Evolutionary conservation across 2,888 invertebrate species (phyloP).

Genomic region (Tanypteryx hageni): DNA sequence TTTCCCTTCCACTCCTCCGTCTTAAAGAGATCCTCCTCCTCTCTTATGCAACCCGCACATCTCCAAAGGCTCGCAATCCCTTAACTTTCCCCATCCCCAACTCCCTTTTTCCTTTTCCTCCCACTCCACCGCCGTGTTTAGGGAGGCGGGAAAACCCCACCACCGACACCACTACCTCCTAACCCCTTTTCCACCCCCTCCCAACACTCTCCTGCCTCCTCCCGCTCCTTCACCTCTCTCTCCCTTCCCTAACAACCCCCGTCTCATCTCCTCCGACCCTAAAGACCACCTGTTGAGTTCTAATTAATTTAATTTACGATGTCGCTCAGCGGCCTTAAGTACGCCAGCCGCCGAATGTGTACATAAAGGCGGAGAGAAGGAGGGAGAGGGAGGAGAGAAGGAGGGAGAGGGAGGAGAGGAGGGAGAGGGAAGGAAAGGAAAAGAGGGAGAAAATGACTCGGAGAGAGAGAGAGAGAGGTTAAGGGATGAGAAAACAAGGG

Average conservation of each 20-base stretch:
- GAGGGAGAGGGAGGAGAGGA: neutral
- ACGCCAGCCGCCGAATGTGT: slow-evolving; percentile 15
- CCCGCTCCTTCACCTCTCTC: no score
- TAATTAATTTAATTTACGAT: slow-evolving; percentile 61
- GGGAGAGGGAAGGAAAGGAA: neutral
- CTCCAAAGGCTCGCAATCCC: neutral
- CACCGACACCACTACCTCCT: no score
- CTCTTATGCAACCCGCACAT: slow-evolving; percentile 22
- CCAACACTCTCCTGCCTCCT: no score
- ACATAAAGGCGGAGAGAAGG: neutral
- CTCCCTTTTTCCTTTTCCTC: neutral
- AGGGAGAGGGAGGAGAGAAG: neutral
- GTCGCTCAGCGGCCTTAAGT: slow-evolving; percentile 38
- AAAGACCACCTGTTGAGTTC: slow-evolving; percentile 55
- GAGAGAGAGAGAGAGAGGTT: neutral
- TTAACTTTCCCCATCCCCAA: neutral
- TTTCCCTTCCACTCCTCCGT: neutral
- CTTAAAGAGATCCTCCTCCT: neutral
- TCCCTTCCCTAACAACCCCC: neutral
- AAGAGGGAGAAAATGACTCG: neutral
- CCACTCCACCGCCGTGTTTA: neutral
- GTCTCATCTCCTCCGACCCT: slow-evolving; percentile 28
- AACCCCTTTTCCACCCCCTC: no score
- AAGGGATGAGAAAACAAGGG: neutral
- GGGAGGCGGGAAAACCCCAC: no score